phyloP scores from a whole-genome alignment of 2,797 vertebrate species.

The Sebastes baramenuke region DNA sequence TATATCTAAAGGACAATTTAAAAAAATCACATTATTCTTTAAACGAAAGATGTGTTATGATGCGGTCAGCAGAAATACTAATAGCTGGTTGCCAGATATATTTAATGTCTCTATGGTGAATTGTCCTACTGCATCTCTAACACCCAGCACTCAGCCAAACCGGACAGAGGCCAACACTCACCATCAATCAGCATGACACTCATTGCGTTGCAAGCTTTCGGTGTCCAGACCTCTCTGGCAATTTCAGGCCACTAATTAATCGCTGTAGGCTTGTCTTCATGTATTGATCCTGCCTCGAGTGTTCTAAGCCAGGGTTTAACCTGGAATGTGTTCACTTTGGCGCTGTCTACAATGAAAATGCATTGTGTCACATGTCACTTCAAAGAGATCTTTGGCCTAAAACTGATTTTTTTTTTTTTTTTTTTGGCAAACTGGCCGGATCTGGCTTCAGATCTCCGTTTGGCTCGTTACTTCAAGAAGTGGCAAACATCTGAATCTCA shows the following conservation, averaged over 20 bases:
- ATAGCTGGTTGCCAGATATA: not conserved
- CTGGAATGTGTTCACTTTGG: conserved; percentile 34
- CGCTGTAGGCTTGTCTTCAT: conserved; percentile 28
- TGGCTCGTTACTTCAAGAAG: conserved; percentile 7
- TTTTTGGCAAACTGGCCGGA: not conserved
- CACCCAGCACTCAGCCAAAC: conserved; percentile 6
- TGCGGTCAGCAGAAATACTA: not conserved
- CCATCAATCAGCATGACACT: conserved; percentile 57
- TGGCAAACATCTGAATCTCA: not conserved
- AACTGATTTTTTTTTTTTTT: not conserved
- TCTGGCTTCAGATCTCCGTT: not conserved
- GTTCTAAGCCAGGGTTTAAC: conserved; percentile 33
- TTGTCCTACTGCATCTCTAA: conserved; percentile 22
- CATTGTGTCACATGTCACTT: conserved; percentile 20
- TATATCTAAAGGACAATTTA: not conserved
- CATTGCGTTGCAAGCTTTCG: conserved; percentile 25
- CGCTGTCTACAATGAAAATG: not conserved
- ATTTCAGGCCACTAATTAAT: conserved; percentile 52
- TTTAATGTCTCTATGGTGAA: conserved; percentile 25
- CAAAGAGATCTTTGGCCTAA: conserved; percentile 18
- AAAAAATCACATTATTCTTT: not conserved
- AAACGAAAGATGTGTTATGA: not conserved
- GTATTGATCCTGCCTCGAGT: conserved; percentile 37
- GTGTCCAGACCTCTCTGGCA: conserved; percentile 40
- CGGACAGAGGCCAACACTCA: conserved; percentile 1